These are phyloP conservation scores for Drosophila planitibia DNA, from an alignment of 2,888 invertebrate species.

Conservation along the genomic window DNA sequence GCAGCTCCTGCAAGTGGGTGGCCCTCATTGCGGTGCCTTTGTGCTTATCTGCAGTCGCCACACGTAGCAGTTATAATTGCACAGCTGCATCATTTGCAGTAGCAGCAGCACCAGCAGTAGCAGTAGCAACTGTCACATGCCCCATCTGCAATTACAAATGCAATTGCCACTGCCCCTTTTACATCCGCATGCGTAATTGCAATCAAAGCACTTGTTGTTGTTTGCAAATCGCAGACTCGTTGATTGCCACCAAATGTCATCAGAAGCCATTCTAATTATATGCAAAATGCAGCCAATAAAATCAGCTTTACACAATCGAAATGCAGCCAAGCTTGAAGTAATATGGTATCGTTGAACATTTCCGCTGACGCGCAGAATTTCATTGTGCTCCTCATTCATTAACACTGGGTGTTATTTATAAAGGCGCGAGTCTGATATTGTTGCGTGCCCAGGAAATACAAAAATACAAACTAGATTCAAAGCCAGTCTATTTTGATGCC, in stretches of 20 bases:
- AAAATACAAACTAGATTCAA: not conserved
- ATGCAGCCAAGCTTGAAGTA: not conserved
- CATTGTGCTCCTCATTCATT: constrained; percentile 46
- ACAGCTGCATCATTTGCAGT: constrained; percentile 38
- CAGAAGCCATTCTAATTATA: constrained; percentile 48
- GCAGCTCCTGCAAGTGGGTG: constrained; percentile 22
- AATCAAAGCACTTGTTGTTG: constrained; percentile 77
- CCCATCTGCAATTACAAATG: constrained; percentile 10
- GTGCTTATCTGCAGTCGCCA: constrained; percentile 65
- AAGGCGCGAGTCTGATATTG: not conserved
- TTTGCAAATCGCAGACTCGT: constrained; percentile 53
- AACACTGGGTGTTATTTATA: constrained; percentile 31
- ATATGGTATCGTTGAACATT: constrained; percentile 12
- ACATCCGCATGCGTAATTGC: constrained; percentile 59
- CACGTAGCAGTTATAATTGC: constrained; percentile 61
- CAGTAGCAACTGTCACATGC: constrained; percentile 8
- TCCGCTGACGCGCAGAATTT: constrained; percentile 39
- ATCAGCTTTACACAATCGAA: constrained; percentile 23
- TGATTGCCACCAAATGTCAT: constrained; percentile 55
- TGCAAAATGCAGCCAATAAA: constrained; percentile 54
- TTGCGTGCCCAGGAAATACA: constrained; percentile 14
- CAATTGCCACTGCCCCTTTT: constrained; percentile 4
- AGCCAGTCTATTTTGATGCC: not conserved
- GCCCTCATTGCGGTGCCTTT: constrained; percentile 37
- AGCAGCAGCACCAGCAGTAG: constrained; percentile 52